Conservation (phyloP, 2,113 vertebrate species). For the Lagopus leucura region DNA sequence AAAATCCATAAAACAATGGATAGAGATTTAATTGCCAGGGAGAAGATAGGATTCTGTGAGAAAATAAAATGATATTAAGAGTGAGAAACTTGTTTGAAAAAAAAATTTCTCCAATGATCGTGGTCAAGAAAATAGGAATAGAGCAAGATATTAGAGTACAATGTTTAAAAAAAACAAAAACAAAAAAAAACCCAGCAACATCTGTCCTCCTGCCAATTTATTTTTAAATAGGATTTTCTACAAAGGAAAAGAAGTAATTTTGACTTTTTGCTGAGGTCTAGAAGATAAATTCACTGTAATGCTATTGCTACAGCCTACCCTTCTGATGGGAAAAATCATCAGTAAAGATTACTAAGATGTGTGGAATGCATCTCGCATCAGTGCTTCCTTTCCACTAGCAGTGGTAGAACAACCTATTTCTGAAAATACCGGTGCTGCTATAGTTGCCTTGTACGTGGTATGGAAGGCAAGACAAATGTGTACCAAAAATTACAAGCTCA, state of each 20-base stretch:
- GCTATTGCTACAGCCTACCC: neutral
- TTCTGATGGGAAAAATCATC: neutral
- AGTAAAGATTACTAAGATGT: neutral
- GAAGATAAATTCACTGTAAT: neutral
- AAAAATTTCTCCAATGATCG: neutral
- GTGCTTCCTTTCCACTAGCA: neutral
- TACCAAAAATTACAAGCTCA: neutral
- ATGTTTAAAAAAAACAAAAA: too few relatives aligned
- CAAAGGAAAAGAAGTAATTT: neutral
- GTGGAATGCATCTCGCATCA: neutral
- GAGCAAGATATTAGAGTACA: neutral
- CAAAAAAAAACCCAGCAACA: neutral
- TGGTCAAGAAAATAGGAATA: neutral
- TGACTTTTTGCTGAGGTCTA: neutral
- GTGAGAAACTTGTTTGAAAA: neutral
- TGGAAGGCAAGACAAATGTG: neutral
- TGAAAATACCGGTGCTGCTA: neutral
- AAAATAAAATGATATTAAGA: neutral
- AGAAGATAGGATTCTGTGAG: neutral
- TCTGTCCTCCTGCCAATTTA: neutral
- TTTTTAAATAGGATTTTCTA: slow-evolving; percentile 7
- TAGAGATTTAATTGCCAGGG: neutral
- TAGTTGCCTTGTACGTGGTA: neutral
- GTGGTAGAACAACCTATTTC: neutral
- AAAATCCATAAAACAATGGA: neutral